Conservation (phyloP, 2,888 invertebrate genomes). For the Tinea semifulvella region DNA sequence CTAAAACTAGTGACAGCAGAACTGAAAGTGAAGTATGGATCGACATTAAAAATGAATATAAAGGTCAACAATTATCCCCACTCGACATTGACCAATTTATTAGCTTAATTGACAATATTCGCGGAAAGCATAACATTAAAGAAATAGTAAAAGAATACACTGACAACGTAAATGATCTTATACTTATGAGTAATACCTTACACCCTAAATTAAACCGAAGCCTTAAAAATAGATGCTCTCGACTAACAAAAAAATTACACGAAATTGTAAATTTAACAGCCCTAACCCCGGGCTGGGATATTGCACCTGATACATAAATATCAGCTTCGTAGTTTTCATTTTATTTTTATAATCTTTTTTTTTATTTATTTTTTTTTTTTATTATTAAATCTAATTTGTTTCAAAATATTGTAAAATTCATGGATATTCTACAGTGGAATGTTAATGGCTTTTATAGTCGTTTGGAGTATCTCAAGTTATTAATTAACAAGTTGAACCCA, state of each 20-base stretch:
- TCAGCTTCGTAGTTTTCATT: no score
- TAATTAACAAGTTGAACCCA: no score
- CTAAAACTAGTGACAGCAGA: constrained; percentile 13
- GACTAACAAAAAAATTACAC: constrained; percentile 13
- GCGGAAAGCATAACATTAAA: constrained; percentile 18
- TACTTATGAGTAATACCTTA: constrained; percentile 5
- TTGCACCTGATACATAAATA: no score
- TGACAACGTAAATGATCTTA: not conserved
- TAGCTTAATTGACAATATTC: constrained; percentile 17
- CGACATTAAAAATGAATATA: constrained; percentile 14
- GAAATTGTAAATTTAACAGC: constrained; percentile 15
- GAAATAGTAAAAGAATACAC: constrained; percentile 14
- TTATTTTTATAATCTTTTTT: no score
- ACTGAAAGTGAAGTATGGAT: constrained; percentile 17
- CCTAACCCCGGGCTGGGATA: no score
- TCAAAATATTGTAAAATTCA: no score
- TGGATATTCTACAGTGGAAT: no score
- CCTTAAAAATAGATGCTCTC: constrained; percentile 14
- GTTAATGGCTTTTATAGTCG: no score
- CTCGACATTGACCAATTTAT: constrained; percentile 17
- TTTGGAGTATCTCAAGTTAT: no score
- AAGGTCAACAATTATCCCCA: constrained; percentile 11
- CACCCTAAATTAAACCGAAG: constrained; percentile 15
- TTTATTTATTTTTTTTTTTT: no score
- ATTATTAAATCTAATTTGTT: no score